These are phyloP conservation scores for Drosophila funebris DNA, from an alignment of 1,140 invertebrate genomes.

Conservation along the genomic window DNA sequence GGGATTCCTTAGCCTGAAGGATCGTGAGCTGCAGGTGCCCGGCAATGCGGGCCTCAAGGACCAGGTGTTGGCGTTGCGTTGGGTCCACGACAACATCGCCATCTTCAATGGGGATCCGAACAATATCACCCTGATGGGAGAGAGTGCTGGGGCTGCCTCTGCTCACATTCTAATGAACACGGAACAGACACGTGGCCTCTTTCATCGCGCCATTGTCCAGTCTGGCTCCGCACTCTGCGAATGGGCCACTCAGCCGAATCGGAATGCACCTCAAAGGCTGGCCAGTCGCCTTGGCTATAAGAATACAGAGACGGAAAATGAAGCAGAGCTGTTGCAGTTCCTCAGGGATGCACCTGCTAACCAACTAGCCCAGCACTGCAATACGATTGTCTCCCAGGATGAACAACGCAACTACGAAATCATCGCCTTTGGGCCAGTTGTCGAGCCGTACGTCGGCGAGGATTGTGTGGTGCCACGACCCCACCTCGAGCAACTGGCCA, in stretches of 20 bases:
- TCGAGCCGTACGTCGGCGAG: constrained; percentile 76
- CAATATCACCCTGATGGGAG: constrained; percentile 79
- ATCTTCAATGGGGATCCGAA: constrained; percentile 79
- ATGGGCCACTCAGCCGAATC: constrained; percentile 56
- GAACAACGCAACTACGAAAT: constrained; percentile 58
- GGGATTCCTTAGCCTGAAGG: constrained; percentile 83
- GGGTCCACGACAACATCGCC: constrained; percentile 77
- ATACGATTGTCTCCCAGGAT: constrained; percentile 54
- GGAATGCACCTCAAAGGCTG: constrained; percentile 41
- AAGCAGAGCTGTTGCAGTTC: constrained; percentile 76
- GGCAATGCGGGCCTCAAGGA: constrained; percentile 83
- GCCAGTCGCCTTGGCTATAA: constrained; percentile 66
- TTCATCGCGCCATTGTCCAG: constrained; percentile 86
- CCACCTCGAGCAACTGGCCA: constrained; percentile 72
- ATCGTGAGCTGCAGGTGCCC: constrained; percentile 64
- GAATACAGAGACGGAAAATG: constrained; percentile 46
- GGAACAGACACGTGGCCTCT: constrained; percentile 84
- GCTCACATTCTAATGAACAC: constrained; percentile 65
- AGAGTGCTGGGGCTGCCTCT: constrained; percentile 78
- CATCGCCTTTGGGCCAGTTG: constrained; percentile 75
- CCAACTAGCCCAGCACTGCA: constrained; percentile 48
- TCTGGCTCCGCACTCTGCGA: constrained; percentile 85
- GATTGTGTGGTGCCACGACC: constrained; percentile 71
- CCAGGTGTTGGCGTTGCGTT: constrained; percentile 83
- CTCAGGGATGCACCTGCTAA: constrained; percentile 51